Evolutionary conservation across 2,113 vertebrate genomes (phyloP).

Genomic region (Sminthopsis crassicaudata): DNA sequence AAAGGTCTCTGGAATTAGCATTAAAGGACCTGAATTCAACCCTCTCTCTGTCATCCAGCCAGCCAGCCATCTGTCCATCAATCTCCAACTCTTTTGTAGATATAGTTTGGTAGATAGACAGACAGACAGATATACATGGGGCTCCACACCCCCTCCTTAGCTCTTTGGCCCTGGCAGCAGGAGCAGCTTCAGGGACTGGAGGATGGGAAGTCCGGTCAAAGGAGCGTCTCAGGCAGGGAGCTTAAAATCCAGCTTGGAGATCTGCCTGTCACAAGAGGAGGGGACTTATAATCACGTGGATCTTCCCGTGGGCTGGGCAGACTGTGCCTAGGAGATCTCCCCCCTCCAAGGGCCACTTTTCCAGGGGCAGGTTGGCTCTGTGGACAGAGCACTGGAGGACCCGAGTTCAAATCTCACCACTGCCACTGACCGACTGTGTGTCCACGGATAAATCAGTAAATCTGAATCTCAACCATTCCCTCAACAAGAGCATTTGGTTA

Average conservation of each 20-base stretch:
- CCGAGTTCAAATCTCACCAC: not conserved
- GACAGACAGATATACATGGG: too few relatives aligned
- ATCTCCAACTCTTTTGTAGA: too few relatives aligned
- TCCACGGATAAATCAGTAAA: too few relatives aligned
- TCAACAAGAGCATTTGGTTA: too few relatives aligned
- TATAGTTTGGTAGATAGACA: too few relatives aligned
- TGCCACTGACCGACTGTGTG: too few relatives aligned
- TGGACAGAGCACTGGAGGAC: not conserved
- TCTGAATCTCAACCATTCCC: too few relatives aligned
- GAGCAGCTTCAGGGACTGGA: too few relatives aligned
- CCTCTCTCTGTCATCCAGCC: not conserved
- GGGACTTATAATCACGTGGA: not conserved
- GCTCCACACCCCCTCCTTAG: too few relatives aligned
- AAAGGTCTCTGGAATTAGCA: not conserved
- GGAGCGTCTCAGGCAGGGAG: not conserved
- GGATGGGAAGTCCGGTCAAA: not conserved
- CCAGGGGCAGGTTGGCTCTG: too few relatives aligned
- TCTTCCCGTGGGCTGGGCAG: not conserved
- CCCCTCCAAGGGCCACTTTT: not conserved
- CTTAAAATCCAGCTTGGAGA: not conserved
- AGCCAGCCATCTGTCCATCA: too few relatives aligned
- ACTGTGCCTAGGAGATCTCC: fast-evolving
- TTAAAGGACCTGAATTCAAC: not conserved
- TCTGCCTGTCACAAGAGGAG: not conserved
- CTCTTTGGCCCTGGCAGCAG: too few relatives aligned